Conservation (phyloP, 2,888 invertebrate species). For the Orthosia gracilis region DNA sequence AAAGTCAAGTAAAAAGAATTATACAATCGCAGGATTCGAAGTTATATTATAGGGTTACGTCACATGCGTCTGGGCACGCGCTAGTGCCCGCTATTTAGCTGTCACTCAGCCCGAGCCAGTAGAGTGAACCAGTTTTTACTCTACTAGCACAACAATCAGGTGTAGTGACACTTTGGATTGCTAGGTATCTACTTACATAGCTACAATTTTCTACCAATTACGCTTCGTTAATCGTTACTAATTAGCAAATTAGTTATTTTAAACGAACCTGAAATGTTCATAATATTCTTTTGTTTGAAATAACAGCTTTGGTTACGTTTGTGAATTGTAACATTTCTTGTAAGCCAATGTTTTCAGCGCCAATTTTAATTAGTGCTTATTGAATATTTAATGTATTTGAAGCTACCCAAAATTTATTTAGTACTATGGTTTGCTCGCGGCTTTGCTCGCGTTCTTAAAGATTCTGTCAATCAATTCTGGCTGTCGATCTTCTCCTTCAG, state of each 20-base stretch:
- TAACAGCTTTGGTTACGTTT: constrained; percentile 17
- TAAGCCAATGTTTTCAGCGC: constrained; percentile 3
- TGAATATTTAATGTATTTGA: background rate
- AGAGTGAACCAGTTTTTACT: constrained; percentile 56
- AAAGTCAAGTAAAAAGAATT: constrained; percentile 53
- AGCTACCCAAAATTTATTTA: background rate
- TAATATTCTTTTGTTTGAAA: constrained; percentile 10
- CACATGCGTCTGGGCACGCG: constrained; percentile 46
- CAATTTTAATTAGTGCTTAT: background rate
- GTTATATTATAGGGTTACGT: constrained; percentile 38
- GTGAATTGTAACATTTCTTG: constrained; percentile 3
- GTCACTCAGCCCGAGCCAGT: constrained; percentile 48
- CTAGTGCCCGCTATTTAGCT: constrained; percentile 54
- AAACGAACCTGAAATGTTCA: constrained; percentile 16
- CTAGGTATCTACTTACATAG: constrained; percentile 11
- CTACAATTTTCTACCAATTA: constrained; percentile 40
- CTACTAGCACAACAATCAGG: constrained; percentile 15
- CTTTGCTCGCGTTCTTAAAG: too few relatives aligned
- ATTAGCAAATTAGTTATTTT: constrained; percentile 43
- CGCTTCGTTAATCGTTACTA: constrained; percentile 45
- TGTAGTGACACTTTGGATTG: constrained; percentile 43
- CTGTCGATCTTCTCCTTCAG: too few relatives aligned
- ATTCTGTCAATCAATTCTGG: too few relatives aligned
- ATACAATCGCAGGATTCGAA: constrained; percentile 54
- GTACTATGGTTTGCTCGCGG: too few relatives aligned